Evolutionary conservation across 2,888 invertebrate genomes (phyloP).

Genomic region (Trichacis sp.): DNA sequence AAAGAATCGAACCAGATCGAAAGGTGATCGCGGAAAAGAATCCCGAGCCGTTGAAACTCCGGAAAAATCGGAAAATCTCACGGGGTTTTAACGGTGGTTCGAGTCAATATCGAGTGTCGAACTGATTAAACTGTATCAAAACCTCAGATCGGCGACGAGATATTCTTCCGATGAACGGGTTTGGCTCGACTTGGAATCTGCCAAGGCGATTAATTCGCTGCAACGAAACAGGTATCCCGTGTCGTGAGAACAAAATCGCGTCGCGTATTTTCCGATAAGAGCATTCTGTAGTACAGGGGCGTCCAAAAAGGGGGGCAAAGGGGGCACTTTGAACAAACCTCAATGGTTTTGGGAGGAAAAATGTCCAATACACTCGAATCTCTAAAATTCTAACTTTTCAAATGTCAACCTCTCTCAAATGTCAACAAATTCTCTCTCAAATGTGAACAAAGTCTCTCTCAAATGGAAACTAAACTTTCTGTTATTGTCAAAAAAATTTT

Average conservation of each 20-base stretch:
- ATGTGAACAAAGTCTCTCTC: too few relatives aligned
- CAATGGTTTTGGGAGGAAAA: too few relatives aligned
- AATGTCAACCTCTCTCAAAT: too few relatives aligned
- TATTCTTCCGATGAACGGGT: conserved; percentile 4
- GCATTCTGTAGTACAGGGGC: too few relatives aligned
- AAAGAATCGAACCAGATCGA: neutral
- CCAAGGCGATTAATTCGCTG: conserved; percentile 1
- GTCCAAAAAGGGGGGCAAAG: too few relatives aligned
- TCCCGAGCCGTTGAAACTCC: neutral
- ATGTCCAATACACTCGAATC: too few relatives aligned
- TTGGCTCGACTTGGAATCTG: neutral
- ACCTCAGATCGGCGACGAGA: conserved; percentile 1
- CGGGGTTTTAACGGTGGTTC: neutral
- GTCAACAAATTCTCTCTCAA: too few relatives aligned
- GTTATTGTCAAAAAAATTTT: too few relatives aligned
- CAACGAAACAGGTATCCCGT: neutral
- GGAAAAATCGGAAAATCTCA: neutral
- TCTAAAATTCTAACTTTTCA: too few relatives aligned
- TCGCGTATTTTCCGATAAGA: conserved; percentile 3
- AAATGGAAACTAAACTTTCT: too few relatives aligned
- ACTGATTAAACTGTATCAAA: neutral
- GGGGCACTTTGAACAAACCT: too few relatives aligned
- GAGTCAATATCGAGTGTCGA: neutral
- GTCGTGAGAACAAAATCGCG: conserved; percentile 2
- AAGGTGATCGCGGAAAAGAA: neutral